Conservation (phyloP, 2,797 vertebrate genomes). For the Glyptemys insculpta region DNA sequence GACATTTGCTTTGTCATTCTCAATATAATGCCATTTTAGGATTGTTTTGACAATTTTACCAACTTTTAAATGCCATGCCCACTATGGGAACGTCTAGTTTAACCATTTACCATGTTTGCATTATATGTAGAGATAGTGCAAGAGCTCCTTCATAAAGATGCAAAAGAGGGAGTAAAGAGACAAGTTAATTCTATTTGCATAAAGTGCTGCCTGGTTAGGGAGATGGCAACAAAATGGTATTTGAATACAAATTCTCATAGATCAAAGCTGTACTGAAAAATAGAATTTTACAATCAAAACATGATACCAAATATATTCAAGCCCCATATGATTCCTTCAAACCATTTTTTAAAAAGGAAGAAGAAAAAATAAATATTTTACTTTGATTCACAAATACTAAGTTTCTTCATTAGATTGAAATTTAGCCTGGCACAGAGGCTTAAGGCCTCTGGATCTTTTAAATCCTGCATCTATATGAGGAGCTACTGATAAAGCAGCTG, state of each 20-base stretch:
- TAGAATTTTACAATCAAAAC: background rate
- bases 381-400: background rate
- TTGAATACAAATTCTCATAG: background rate
- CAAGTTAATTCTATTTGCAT: background rate
- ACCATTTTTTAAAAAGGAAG: background rate
- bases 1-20: rapidly evolving
- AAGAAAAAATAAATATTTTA: background rate
- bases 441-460: background rate
- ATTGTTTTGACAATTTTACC: background rate
- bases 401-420: background rate
- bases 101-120: background rate
- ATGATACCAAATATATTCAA: background rate
- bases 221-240: background rate
- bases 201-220: background rate
- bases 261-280: background rate
- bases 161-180: background rate
- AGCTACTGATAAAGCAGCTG: background rate
- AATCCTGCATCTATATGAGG: background rate
- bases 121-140: background rate
- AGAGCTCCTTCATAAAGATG: background rate
- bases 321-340: background rate
- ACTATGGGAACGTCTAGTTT: background rate
- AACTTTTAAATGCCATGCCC: background rate
- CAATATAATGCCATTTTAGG: background rate
- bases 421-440: background rate